Base-by-base conservation (phyloP, 2,113 vertebrate species). In the Piaya cayana region DNA sequence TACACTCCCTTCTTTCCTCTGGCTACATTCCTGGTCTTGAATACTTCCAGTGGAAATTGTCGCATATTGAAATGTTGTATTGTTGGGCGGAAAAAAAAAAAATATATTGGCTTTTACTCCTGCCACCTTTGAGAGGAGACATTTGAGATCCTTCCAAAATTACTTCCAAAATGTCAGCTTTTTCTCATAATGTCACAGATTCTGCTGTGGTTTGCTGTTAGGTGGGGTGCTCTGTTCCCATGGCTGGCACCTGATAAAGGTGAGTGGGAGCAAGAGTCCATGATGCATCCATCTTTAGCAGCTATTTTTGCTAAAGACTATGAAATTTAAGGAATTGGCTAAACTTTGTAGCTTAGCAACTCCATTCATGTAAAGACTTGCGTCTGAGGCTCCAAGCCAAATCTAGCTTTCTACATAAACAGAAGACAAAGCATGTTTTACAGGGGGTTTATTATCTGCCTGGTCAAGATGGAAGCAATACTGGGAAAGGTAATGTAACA, bases 261-360 rank as follows among this genome's bases (percentile, higher is more conserved):
- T 34, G 5, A 47, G 14, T 19, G 6, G 49, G 27, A 88, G 11
- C 20, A 9, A 6, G 19, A 39, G 14, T 69, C 36, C 19, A 17
- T 0, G 1, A 7, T 36, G 8, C 22, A 53, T 21, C 37, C 82
- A 45, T 23, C 16, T 59, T 19, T 50, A 77, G 18, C 15, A 70
- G 32, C 2, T 70, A 37, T 58, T 94, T 79, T 85, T 71, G 34
- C 60, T 60, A 79, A 82, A 75, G 23, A 52, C 14, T 29, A 8
- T 71, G 74, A 69, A 87, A 84, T 72, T 30, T 52, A 85, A 64
- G 59, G 70, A 45, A 60, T 8, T 21, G 56, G 53, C 7, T 79
- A 76, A 94, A 91, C 52, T 90, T 71, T 36, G 78, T 87, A 94
- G 67, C 90, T 79, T 90, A 90, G 75, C 78, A 96, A 93, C 74